Base-by-base conservation (phyloP, 2,797 vertebrate genomes). In the Tangara arthus region DNA sequence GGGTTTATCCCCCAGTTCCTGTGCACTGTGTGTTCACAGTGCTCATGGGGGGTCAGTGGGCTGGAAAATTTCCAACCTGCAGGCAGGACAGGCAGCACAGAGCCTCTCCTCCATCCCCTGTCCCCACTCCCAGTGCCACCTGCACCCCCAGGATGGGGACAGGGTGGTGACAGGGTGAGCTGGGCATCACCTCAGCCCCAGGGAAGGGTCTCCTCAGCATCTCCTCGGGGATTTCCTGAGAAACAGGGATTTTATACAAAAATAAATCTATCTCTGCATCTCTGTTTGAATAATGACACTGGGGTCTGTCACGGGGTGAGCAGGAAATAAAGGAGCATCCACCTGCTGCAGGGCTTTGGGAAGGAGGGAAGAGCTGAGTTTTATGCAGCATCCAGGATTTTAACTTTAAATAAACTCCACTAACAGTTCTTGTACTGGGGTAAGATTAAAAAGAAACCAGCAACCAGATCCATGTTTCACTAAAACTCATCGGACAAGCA, bases 321-420 rank as follows among this genome's bases (percentile, higher is more conserved):
- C 32, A 59, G 46, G 65, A 39, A 35, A 53, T 27, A 44, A 56
- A 17, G 41, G 75, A 61, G 69, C 69, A 86, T 18, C 72, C 18
- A 1, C 18, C 61, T 5, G 52, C 82, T 49, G 79, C 8, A 0
- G 57, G 65, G 65, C 34, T 16, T 4, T 5, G 61, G 73, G 91
- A 59, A 56, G 71, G 78, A 84, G 71, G 64, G 23, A 17, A 19
- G 19, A 19, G 52, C 56, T 2, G 32, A 11, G 60, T 15, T 84
- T 55, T 3, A 24, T 3, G 18, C 55, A 21, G 66, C 66, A 61
- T 6, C 80, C 8, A 8, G 7, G 9, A 53, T 27, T 39, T 87
- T 21, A 84, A 92, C 59, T 76, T 76, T 12, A 79, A 94, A 79
- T 35, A 50, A 92, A 92, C 55, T 82, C 91, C 82, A 66, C 30